Conservation (phyloP, 2,113 vertebrate genomes). For the Cercocebus atys region DNA sequence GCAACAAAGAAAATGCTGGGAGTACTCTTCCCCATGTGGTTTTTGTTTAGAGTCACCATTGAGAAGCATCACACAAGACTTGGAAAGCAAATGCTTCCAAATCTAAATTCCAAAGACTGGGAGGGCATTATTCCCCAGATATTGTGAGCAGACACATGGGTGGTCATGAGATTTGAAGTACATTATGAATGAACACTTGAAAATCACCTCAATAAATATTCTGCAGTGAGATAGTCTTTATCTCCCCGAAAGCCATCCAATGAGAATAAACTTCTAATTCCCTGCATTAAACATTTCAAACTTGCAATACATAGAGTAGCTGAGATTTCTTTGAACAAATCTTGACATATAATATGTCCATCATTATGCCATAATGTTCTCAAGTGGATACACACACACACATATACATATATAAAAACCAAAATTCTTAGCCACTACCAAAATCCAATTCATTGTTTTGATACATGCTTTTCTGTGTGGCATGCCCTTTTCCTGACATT, state of each 20-base stretch:
- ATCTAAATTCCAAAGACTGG: background rate
- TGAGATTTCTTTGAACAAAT: slow-evolving; percentile 1
- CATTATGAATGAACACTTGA: background rate
- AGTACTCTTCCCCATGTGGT: background rate
- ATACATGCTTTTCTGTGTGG: background rate
- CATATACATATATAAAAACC: background rate
- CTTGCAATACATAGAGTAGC: background rate
- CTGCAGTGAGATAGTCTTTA: background rate
- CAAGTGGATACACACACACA: background rate
- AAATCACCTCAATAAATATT: background rate
- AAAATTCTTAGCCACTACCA: background rate
- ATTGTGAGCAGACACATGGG: background rate
- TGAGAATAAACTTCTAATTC: background rate
- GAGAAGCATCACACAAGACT: background rate
- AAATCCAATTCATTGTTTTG: background rate
- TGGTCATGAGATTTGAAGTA: background rate
- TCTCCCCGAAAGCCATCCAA: background rate
- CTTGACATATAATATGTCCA: background rate
- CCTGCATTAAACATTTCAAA: background rate
- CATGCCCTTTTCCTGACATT: slow-evolving; percentile 25
- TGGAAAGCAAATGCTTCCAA: background rate
- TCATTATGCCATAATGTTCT: background rate
- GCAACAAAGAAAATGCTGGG: background rate
- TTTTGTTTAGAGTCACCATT: background rate
- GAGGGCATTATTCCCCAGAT: background rate